Percentiles rank a stretch among this genome's conserved stretches.
These are phyloP conservation scores for Aptenodytes forsteri DNA, from an alignment of 2,113 vertebrate genomes.

Conservation along the genomic window DNA sequence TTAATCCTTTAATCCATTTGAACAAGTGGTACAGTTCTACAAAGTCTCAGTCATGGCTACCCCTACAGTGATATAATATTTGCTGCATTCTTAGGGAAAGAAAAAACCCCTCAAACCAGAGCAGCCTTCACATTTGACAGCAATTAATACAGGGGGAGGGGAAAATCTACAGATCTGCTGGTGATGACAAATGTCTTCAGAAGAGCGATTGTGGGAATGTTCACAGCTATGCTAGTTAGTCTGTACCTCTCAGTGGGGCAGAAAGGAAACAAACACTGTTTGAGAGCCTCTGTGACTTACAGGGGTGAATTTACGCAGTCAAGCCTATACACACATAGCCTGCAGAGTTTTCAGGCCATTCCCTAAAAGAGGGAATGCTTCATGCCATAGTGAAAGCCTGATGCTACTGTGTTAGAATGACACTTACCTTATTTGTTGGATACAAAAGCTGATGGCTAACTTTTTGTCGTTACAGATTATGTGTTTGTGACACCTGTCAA, in stretches of 20 bases:
- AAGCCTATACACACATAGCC: not conserved
- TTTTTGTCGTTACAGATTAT: constrained; percentile 84
- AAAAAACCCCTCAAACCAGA: not conserved
- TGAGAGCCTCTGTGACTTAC: not conserved
- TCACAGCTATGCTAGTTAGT: constrained; percentile 56
- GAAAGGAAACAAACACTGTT: constrained; percentile 47
- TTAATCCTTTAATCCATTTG: constrained; percentile 67
- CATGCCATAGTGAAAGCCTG: not conserved
- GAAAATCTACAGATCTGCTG: constrained; percentile 37
- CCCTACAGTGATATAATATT: not conserved
- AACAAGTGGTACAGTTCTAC: constrained; percentile 21
- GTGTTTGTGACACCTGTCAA: constrained; percentile 90
- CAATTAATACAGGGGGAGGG: constrained; percentile 49
- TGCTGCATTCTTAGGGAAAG: constrained; percentile 5
- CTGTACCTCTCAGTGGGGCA: constrained; percentile 39
- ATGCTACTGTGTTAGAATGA: rapidly evolving
- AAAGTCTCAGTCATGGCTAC: not conserved
- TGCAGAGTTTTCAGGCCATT: not conserved
- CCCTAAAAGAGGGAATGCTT: not conserved
- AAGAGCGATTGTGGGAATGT: constrained; percentile 60
- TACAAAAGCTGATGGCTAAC: not conserved
- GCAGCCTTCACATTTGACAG: constrained; percentile 35
- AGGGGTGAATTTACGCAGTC: not conserved
- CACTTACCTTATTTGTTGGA: not conserved
- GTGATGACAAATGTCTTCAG: constrained; percentile 66